phyloP scores from a whole-genome alignment of 2,888 invertebrate genomes.

The Bombyx huttoni region DNA sequence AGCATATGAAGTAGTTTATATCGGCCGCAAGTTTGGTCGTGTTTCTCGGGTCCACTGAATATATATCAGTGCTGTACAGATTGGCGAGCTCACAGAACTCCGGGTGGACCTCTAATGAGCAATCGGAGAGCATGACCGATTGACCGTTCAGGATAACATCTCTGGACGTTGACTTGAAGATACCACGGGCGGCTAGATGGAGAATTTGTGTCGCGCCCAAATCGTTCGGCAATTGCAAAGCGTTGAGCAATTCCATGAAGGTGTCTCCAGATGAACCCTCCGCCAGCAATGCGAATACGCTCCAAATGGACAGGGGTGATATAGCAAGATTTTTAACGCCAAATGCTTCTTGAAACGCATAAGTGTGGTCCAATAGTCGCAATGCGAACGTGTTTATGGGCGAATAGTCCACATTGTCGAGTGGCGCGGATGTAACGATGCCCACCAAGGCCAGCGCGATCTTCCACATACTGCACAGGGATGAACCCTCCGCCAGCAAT shows the following conservation, averaged over 20 bases:
- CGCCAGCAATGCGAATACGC: constrained; percentile 47
- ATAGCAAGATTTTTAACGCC: constrained; percentile 44
- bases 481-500: constrained; percentile 51
- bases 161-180: constrained; percentile 32
- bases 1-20: constrained; percentile 79
- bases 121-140: constrained; percentile 46
- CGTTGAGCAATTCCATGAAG: constrained; percentile 42
- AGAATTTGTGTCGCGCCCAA: constrained; percentile 40
- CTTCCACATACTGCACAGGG: too few species aligned
- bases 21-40: constrained; percentile 54
- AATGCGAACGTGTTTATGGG: constrained; percentile 49
- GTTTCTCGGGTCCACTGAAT: constrained; percentile 70
- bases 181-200: constrained; percentile 32
- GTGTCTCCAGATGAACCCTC: constrained; percentile 58
- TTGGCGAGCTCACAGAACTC: constrained; percentile 53
- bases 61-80: constrained; percentile 66
- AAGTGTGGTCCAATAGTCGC: constrained; percentile 45
- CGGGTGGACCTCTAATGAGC: constrained; percentile 35
- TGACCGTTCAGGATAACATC: constrained; percentile 43
- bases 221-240: constrained; percentile 41
- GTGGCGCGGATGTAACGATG: constrained; percentile 33
- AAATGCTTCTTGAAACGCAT: constrained; percentile 47
- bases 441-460: constrained; percentile 16
- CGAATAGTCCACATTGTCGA: constrained; percentile 27
- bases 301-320: constrained; percentile 59